phyloP scores from a whole-genome alignment of 2,888 invertebrate species.

The Lithophane socia region DNA sequence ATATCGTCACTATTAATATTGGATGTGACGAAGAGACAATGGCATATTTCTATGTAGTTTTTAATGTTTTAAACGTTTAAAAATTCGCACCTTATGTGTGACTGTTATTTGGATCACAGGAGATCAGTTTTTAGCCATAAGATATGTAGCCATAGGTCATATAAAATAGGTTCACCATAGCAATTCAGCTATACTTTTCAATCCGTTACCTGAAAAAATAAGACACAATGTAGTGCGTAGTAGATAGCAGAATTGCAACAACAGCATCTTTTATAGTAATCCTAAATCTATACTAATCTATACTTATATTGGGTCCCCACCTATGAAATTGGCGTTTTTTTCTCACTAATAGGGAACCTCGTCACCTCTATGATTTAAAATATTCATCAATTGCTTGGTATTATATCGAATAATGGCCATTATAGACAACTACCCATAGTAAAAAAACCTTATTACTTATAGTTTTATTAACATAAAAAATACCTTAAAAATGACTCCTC shows the following conservation, averaged over 20 bases:
- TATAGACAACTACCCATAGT: no score
- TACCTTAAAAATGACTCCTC: no score
- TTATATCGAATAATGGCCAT: no score
- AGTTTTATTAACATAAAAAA: no score
- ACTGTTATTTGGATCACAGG: not conserved
- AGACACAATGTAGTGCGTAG: not conserved
- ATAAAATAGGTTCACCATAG: not conserved
- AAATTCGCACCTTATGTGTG: conserved; percentile 6
- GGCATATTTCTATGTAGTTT: conserved; percentile 16
- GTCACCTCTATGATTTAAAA: no score
- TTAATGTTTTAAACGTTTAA: not conserved
- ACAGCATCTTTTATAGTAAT: no score
- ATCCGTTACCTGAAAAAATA: not conserved
- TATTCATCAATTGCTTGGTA: no score
- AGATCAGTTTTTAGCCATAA: not conserved
- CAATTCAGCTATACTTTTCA: not conserved
- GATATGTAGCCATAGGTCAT: no score
- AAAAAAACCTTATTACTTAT: no score
- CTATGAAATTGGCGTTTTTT: no score
- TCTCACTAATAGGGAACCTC: no score
- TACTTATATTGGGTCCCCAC: not conserved
- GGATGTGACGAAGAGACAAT: conserved; percentile 22
- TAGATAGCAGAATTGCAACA: not conserved
- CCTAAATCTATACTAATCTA: no score
- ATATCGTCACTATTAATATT: conserved; percentile 1